Conservation (phyloP, 2,113 vertebrate species). For the Microcebus ravelobensis region DNA sequence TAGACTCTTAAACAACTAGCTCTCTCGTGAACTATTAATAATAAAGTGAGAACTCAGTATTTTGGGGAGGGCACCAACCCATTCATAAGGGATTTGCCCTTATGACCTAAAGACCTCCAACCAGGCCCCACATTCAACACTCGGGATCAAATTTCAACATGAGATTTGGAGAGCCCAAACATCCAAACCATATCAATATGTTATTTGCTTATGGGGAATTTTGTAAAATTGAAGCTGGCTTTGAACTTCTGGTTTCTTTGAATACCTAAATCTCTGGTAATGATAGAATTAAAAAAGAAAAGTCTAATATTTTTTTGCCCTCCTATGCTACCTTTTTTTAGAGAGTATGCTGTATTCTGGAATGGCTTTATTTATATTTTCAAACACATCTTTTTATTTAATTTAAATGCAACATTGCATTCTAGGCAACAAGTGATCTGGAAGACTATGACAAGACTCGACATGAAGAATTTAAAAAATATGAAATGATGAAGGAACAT, state of each 20-base stretch:
- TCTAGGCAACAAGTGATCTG: constrained; percentile 94
- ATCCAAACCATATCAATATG: neutral
- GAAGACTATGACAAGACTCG: constrained; percentile 96
- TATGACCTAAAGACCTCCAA: no score
- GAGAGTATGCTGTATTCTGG: neutral
- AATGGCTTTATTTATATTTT: neutral
- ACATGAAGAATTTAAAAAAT: constrained; percentile 98
- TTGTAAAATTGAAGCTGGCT: neutral
- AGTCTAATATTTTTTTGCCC: neutral
- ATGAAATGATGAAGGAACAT: constrained; percentile 99
- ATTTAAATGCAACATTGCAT: constrained; percentile 1
- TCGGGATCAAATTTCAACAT: no score
- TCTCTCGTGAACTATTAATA: no score
- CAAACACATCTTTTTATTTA: constrained; percentile 19
- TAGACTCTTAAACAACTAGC: no score
- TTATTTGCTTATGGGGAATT: neutral
- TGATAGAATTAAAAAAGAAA: constrained; percentile 7
- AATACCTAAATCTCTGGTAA: neutral
- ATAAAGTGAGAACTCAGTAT: no score
- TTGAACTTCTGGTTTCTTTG: constrained; percentile 20
- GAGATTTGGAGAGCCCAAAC: no score
- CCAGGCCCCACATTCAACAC: no score
- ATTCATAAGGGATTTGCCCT: no score
- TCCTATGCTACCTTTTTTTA: neutral
- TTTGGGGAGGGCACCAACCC: no score